Evolutionary conservation across 2,888 invertebrate species (phyloP).

Genomic region (Entomobrya proxima): DNA sequence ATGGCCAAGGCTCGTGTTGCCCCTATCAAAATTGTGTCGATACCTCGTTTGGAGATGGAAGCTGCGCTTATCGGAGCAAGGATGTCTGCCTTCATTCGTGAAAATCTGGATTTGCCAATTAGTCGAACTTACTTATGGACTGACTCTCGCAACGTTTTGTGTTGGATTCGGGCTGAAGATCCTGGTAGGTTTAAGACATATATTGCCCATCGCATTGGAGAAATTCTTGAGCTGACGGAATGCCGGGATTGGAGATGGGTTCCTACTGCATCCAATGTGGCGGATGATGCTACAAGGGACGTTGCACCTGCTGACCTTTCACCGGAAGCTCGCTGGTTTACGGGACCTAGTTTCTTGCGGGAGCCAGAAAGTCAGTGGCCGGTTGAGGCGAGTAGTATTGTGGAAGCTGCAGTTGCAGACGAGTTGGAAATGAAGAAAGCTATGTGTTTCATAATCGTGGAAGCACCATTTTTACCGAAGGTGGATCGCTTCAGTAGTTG

Average conservation of each 20-base stretch:
- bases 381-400: conserved; percentile 60
- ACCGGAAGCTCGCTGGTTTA: no score
- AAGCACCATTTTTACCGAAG: neutral
- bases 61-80: conserved; percentile 26
- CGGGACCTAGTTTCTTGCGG: no score
- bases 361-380: neutral
- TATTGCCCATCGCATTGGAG: no score
- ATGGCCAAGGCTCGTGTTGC: conserved; percentile 17
- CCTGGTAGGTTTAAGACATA: no score
- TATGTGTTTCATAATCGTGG: neutral
- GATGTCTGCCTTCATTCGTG: neutral
- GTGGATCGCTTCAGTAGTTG: neutral
- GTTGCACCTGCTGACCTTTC: no score
- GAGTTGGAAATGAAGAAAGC: conserved; percentile 10
- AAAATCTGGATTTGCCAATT: conserved; percentile 21
- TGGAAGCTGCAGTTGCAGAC: conserved; percentile 70
- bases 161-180: conserved; percentile 62
- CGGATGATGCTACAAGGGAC: no score
- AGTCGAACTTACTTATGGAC: conserved; percentile 51
- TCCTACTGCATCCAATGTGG: no score
- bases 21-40: neutral
- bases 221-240: conserved; percentile 64
- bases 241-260: conserved; percentile 56
- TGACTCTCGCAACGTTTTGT: conserved; percentile 65
- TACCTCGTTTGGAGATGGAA: conserved; percentile 33